Evolutionary conservation across 2,888 invertebrate genomes (phyloP).

Genomic region (Lycocerus yunnanus): DNA sequence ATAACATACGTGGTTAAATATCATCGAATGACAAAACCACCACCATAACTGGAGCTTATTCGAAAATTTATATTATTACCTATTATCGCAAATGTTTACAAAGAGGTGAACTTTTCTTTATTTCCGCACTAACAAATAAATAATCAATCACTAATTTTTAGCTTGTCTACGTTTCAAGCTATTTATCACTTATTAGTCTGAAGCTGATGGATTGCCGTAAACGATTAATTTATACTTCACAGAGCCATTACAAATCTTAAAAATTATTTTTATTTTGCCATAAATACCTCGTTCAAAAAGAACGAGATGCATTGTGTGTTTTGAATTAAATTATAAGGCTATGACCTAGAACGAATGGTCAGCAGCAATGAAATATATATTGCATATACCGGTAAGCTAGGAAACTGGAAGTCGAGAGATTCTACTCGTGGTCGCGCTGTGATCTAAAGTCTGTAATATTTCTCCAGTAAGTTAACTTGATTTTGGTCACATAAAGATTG

Average conservation of each 20-base stretch:
- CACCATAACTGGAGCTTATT: not conserved
- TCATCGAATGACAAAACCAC: not conserved
- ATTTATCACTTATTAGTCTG: not conserved
- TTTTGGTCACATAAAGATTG: too few species aligned
- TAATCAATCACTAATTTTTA: not conserved
- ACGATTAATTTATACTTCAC: not conserved
- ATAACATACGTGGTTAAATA: not conserved
- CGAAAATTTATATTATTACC: not conserved
- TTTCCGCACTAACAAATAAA: not conserved
- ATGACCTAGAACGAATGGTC: too few species aligned
- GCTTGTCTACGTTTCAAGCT: not conserved
- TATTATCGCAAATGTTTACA: not conserved
- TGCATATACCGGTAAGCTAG: too few species aligned
- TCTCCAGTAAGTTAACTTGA: too few species aligned
- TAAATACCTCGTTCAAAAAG: too few species aligned
- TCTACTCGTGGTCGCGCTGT: too few species aligned
- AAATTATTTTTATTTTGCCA: not conserved
- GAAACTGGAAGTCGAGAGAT: too few species aligned
- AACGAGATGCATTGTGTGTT: too few species aligned
- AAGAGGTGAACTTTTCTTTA: not conserved
- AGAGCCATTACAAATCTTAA: not conserved
- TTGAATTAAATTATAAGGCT: not conserved
- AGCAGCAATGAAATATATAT: too few species aligned
- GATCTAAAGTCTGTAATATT: too few species aligned
- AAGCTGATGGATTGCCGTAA: not conserved